Conservation (phyloP, 2,113 vertebrate species). For the Peromyscus californicus region DNA sequence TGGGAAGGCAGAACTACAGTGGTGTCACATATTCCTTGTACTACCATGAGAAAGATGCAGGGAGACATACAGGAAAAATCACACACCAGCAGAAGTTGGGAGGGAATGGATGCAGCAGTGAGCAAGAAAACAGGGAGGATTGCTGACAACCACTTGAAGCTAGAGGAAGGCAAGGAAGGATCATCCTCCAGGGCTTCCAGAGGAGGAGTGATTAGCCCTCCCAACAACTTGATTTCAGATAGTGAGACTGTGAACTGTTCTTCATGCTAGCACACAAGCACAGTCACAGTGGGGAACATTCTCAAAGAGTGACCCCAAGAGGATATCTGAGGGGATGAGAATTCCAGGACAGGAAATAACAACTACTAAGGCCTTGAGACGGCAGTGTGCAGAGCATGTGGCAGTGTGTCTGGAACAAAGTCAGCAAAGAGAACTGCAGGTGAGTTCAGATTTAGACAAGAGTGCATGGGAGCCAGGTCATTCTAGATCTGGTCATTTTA, state of each 20-base stretch:
- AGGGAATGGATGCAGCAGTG: accelerated
- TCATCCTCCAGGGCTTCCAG: too few species aligned
- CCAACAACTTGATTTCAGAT: neutral
- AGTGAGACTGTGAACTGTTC: neutral
- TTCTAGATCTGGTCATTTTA: neutral
- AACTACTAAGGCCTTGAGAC: neutral
- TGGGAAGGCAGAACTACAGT: neutral
- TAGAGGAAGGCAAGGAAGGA: too few species aligned
- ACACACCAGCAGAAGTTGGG: neutral
- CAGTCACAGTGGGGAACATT: neutral
- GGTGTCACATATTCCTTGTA: too few species aligned
- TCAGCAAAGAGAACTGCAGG: neutral
- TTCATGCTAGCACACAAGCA: neutral
- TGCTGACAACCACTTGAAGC: neutral
- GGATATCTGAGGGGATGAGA: neutral
- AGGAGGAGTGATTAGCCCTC: neutral
- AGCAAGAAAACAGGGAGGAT: neutral
- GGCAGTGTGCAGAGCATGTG: too few species aligned
- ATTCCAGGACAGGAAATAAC: neutral
- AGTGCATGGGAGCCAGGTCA: neutral
- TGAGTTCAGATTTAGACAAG: neutral
- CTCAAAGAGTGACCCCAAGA: neutral
- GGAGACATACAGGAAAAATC: neutral
- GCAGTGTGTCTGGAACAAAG: neutral
- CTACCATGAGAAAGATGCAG: neutral